A percentile compares a stretch with the other conserved stretches of the same genome.
Conservation (phyloP, 2,797 vertebrate species). For the Delichon dasypus region DNA sequence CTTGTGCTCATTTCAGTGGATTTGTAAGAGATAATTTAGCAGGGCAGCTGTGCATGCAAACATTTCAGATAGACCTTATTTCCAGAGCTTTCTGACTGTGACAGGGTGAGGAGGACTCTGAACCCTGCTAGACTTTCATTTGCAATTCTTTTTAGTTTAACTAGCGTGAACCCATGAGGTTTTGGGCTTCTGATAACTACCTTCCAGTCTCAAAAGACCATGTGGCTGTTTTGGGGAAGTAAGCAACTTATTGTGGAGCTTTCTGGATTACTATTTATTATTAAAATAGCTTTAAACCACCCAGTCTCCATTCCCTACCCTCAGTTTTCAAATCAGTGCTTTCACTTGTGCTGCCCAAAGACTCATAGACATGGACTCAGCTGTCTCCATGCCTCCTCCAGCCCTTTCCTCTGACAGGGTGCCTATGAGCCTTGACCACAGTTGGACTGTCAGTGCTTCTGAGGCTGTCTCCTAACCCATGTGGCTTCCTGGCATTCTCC, state of each 20-base stretch:
- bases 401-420: neutral
- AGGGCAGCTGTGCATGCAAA: neutral
- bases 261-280: neutral
- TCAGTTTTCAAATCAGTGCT: neutral
- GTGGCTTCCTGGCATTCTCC: neutral
- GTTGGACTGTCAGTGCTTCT: neutral
- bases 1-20: neutral
- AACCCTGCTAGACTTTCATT: neutral
- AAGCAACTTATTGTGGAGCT: neutral
- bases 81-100: neutral
- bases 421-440: neutral
- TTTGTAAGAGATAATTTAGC: neutral
- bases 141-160: neutral
- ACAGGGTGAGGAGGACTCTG: neutral
- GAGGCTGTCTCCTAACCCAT: neutral
- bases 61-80: neutral
- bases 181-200: neutral
- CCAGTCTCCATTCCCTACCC: neutral
- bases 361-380: accelerated
- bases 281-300: neutral
- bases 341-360: neutral
- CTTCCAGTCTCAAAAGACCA: neutral
- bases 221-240: neutral
- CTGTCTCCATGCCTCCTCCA: neutral
- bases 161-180: neutral